Conservation (phyloP, 2,797 vertebrate species). For the Sparidentex hasta region DNA sequence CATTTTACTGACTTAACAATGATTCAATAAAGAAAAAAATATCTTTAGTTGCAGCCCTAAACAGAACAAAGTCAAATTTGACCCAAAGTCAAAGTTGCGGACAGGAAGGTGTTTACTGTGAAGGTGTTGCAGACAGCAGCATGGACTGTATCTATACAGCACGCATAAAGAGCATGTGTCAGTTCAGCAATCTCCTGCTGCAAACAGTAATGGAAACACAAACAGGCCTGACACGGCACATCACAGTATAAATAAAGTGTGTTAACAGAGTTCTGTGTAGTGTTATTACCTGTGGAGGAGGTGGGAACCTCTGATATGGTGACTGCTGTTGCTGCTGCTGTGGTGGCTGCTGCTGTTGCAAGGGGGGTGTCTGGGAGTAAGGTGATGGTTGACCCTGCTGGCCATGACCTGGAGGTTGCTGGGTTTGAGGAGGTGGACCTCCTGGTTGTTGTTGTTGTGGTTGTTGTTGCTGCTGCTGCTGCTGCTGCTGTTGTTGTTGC, state of each 20-base stretch:
- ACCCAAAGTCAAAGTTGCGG: not conserved
- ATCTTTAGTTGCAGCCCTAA: too few species aligned
- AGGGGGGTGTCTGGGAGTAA: slow-evolving; percentile 89
- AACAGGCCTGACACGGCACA: slow-evolving; percentile 1
- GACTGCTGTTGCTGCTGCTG: slow-evolving; percentile 89
- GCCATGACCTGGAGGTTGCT: slow-evolving; percentile 83
- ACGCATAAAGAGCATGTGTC: slow-evolving; percentile 2
- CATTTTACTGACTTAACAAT: too few species aligned
- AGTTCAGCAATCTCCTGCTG: not conserved
- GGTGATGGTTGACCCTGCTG: slow-evolving; percentile 85
- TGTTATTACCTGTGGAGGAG: slow-evolving; percentile 93
- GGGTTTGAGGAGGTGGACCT: slow-evolving; percentile 83
- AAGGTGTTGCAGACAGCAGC: not conserved
- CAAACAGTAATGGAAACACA: slow-evolving; percentile 14
- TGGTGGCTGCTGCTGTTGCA: slow-evolving; percentile 76
- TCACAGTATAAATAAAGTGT: not conserved
- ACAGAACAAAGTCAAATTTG: not conserved
- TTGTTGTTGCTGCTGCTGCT: slow-evolving; percentile 79
- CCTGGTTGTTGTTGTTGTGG: slow-evolving; percentile 85
- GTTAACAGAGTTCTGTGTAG: not conserved
- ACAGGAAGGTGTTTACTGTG: not conserved
- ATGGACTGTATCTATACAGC: not conserved
- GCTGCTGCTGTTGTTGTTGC: slow-evolving; percentile 80
- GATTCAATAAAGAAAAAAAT: too few species aligned
- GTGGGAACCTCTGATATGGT: slow-evolving; percentile 94